Evolutionary conservation across 2,888 invertebrate genomes (phyloP), one percentile per base, ranked within the genome.

Genomic region (Athripsodes cinereus): DNA sequence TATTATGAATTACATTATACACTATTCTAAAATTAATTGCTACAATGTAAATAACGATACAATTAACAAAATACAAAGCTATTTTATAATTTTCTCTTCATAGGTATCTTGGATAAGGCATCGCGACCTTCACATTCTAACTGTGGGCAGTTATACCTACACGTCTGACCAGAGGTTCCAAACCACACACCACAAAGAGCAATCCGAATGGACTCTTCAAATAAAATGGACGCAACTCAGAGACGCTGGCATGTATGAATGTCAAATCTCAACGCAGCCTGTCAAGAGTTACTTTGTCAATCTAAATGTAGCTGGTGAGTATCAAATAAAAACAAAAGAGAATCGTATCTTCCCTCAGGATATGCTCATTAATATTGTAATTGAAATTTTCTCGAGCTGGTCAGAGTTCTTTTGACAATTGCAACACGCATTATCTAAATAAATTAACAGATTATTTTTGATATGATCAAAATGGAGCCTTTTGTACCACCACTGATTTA

Each of bases 91-190:
- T 10, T 53, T 46, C n/a, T 22, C 19, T 16, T 22, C 1, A 1
- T 81, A 93, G 92, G 92, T 93, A 66, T 92, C 92, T 56, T 93
- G 93, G 92, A 91, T 93, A 68, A 82, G 92, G 53, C 91, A 92
- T 74, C 83, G 91, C 64, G 93, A 93, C 76, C 87, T 93, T 69
- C 93, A 93, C 78, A 93, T 93, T 71, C 80, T 93, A 69, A 92
- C 93, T 19, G 92, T 92, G 62, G 92, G 90, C 64, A 85, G 87
- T 57, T 92, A 92, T 75, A 92, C 92, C 62, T 93, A 93, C 78
- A 92, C 92, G 61, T 90, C 90, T 69, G 93, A 93, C 79, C 92
- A 92, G 78, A 83, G 92, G 68, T 93, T 92, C 80, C 90, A 90
- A 77, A 89, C 90, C 58, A 84, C 88, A 68, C 90, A 90, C 76